A percentile compares a stretch with the other conserved stretches of the same genome.
Conservation (phyloP, 2,113 vertebrate genomes). For the Toxotes jaculatrix region DNA sequence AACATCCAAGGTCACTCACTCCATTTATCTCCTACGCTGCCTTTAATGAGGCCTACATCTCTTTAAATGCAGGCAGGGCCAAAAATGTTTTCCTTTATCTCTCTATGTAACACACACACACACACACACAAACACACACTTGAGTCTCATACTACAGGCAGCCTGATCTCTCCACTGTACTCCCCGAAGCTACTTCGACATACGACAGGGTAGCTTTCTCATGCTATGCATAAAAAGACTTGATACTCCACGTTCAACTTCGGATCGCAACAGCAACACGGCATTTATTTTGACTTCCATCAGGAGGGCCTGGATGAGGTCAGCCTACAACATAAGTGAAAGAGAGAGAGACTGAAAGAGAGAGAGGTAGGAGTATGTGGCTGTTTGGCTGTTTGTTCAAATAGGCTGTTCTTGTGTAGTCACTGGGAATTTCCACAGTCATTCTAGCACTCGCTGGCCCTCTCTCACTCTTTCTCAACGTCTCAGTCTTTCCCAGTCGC, state of each 20-base stretch:
- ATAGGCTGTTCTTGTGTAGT: slow-evolving; percentile 65
- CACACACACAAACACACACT: slow-evolving; percentile 37
- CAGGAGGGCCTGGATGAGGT: slow-evolving; percentile 66
- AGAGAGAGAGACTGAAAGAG: slow-evolving; percentile 18
- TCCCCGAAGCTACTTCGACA: slow-evolving; percentile 42
- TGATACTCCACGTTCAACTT: slow-evolving; percentile 32
- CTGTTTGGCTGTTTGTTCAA: slow-evolving; percentile 75
- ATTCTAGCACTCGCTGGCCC: slow-evolving; percentile 60
- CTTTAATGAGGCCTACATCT: slow-evolving; percentile 28
- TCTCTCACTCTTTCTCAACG: slow-evolving; percentile 61
- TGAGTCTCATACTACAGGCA: slow-evolving; percentile 21
- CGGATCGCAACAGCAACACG: slow-evolving; percentile 43
- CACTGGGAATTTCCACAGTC: slow-evolving; percentile 82
- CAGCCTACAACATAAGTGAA: slow-evolving; percentile 54
- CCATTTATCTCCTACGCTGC: slow-evolving; percentile 8
- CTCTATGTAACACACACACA: slow-evolving; percentile 16
- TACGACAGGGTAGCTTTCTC: slow-evolving; percentile 42
- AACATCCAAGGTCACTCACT: slow-evolving; percentile 39
- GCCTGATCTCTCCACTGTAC: slow-evolving; percentile 26
- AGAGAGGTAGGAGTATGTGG: slow-evolving; percentile 49
- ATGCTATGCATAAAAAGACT: slow-evolving; percentile 25
- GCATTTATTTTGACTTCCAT: slow-evolving; percentile 62
- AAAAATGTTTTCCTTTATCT: slow-evolving; percentile 9
- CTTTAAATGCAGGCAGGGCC: slow-evolving; percentile 20
- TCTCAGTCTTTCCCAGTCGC: slow-evolving; percentile 68